Conservation (phyloP, 2,888 invertebrate species). For the Microctonus brassicae region DNA sequence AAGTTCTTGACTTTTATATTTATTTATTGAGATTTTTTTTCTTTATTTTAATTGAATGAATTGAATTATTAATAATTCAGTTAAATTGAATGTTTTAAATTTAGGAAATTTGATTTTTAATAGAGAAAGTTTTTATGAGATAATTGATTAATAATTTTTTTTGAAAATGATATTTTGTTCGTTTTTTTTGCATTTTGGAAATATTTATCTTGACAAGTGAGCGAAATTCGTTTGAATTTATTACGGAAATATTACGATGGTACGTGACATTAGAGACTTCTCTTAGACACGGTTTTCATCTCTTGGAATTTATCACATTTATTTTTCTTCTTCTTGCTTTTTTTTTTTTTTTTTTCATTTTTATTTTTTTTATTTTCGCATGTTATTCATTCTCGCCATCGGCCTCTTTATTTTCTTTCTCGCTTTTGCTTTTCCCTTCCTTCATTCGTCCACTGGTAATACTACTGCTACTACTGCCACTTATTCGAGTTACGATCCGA, state of each 20-base stretch:
- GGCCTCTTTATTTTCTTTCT: not conserved
- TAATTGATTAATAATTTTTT: not conserved
- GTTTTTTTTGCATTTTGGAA: constrained; percentile 1
- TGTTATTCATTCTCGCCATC: not conserved
- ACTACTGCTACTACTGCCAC: constrained; percentile 23
- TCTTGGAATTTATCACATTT: constrained; percentile 19
- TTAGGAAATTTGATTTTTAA: too few relatives aligned
- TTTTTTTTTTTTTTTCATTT: not conserved
- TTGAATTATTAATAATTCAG: too few relatives aligned
- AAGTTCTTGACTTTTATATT: too few relatives aligned
- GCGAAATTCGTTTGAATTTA: constrained; percentile 15
- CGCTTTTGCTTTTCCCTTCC: not conserved
- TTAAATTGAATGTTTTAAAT: too few relatives aligned
- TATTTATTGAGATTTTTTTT: too few relatives aligned
- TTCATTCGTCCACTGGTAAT: not conserved
- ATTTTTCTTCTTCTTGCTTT: not conserved
- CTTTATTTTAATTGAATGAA: too few relatives aligned
- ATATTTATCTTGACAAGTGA: not conserved
- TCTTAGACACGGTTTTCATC: constrained; percentile 16
- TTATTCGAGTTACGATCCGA: constrained; percentile 34
- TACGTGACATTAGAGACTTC: constrained; percentile 9
- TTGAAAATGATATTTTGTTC: not conserved
- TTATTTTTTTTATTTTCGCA: not conserved
- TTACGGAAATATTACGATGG: constrained; percentile 2
- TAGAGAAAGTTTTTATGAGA: not conserved